phyloP scores from a whole-genome alignment of 1,140 invertebrate species.

The Carposina sasakii region DNA sequence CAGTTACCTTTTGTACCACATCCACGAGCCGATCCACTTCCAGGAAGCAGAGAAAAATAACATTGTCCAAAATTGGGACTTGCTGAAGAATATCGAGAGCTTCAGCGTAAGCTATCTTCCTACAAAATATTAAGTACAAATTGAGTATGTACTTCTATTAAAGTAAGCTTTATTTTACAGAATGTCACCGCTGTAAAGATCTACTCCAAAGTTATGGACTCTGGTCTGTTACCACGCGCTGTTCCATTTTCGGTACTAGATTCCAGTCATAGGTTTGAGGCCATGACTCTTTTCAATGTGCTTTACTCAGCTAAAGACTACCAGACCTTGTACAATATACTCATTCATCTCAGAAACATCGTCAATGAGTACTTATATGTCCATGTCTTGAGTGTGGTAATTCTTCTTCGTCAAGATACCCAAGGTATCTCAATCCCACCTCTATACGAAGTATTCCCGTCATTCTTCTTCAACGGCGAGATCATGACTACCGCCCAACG shows the following conservation, averaged over 20 bases:
- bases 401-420: conserved; percentile 75
- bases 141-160: background rate
- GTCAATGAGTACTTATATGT: conserved; percentile 77
- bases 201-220: conserved; percentile 70
- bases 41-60: conserved; percentile 64
- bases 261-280: conserved; percentile 73
- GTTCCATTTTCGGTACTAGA: conserved; percentile 75
- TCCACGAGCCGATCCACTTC: conserved; percentile 69
- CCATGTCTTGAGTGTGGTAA: conserved; percentile 72
- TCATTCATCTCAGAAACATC: conserved; percentile 74
- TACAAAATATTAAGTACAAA: conserved; percentile 4
- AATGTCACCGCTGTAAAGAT: conserved; percentile 72
- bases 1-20: conserved; percentile 70
- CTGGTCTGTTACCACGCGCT: conserved; percentile 69
- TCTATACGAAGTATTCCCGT: conserved; percentile 77
- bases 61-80: conserved; percentile 65
- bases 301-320: conserved; percentile 78
- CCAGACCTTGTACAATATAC: conserved; percentile 73
- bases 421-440: conserved; percentile 75
- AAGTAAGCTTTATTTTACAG: conserved; percentile 50
- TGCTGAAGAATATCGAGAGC: conserved; percentile 64
- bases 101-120: conserved; percentile 51
- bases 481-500: conserved; percentile 73
- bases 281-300: conserved; percentile 75
- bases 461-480: conserved; percentile 74